Base-by-base conservation (phyloP, 2,888 invertebrate species). In the Tubulanus polymorphus region DNA sequence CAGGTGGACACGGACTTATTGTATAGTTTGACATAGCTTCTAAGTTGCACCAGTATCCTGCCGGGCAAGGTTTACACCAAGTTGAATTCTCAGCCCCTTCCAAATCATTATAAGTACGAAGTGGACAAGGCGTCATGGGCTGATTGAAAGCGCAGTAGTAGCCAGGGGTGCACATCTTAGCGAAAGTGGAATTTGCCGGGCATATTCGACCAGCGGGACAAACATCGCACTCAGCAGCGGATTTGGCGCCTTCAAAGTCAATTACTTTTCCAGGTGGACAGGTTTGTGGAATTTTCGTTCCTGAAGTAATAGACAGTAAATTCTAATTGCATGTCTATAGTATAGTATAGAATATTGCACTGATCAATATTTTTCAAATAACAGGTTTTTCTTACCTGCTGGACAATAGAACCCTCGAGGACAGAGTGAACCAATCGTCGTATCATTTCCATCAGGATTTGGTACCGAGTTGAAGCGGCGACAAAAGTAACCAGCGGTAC, bases 121-220 rank as follows among this genome's bases (percentile, higher is more conserved):
- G 54, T 0, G 68, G 68, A 55, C 74, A 74, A n/a, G 56, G 58
- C 26, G 61, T 51, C 2, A 64, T 62, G 29, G 59, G 55, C 10
- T 57, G 57, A 18, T 65, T 61, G 26, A 64, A 69, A 15, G 62
- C 59, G 51, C 76, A 76, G 63, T 73, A 76, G 54, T 68, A 66
- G 0, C 76, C 76, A 12, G 69, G 65, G 55, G 61, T 63, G 57
- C 76, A 76, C 0, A 71, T 70, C 48, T 68, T 60, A 2, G 76
- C 70, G 5, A 74, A 47, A n/a, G 70, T 70, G 1, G 72, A 69
- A 35, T 68, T 69, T n/a, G 59, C 60, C 0, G 75, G 71, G 61
- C 76, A 76, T 27, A 70, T 68, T 18, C 69, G 57, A 2, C 76
- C 76, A n/a, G 72, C 72, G 0, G 74, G 75, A 56, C 76, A 76